Evolutionary conservation across 30 jellyfish, hydroid and myxozoan genomes (phyloP).

Genomic region (Hydra vulgaris): DNA sequence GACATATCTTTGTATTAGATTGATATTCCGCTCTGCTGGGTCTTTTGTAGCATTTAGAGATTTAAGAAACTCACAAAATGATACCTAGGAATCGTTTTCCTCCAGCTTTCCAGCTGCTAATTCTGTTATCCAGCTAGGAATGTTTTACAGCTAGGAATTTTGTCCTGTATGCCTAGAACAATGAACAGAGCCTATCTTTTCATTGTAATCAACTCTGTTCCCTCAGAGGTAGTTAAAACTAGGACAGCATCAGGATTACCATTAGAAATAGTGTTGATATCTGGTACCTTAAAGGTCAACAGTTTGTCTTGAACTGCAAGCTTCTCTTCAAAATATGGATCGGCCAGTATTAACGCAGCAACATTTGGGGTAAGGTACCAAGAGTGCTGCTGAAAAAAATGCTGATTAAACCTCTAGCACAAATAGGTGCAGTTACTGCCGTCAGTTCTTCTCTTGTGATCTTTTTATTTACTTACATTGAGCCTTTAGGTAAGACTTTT

Average conservation of each 20-base stretch:
- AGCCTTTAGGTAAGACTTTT: no score
- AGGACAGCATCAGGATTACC: background rate
- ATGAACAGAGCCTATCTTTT: no score
- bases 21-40: background rate
- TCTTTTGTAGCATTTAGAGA: background rate
- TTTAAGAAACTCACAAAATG: background rate
- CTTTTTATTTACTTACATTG: no score
- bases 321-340: background rate
- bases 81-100: background rate
- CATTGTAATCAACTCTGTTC: background rate
- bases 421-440: no score
- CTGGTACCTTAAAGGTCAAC: background rate
- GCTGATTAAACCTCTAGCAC: no score
- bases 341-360: background rate
- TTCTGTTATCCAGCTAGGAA: background rate
- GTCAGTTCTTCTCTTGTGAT: no score
- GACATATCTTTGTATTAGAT: background rate
- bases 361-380: background rate
- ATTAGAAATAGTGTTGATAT: background rate
- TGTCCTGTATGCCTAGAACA: background rate
- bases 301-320: background rate
- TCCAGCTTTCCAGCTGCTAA: background rate
- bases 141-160: background rate
- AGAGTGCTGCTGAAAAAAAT: background rate
- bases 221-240: background rate